Evolutionary conservation across 37 sponge, comb jelly and placozoan species (phyloP).

Genomic region (Spongia lamella): DNA sequence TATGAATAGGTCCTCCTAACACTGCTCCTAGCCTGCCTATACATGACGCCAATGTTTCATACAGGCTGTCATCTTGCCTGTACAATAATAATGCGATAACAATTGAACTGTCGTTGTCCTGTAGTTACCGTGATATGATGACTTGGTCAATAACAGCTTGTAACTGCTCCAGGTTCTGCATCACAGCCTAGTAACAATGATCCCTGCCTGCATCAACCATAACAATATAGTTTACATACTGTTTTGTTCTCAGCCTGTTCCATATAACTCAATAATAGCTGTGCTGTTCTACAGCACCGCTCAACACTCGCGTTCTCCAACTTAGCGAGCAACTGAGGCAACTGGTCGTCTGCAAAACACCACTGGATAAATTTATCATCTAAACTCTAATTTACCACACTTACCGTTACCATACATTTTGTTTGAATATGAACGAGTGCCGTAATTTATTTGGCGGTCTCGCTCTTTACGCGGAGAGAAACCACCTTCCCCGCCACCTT

Average conservation of each 20-base stretch:
- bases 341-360: constrained; percentile 44
- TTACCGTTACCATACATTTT: too few species aligned
- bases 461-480: not conserved
- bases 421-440: not conserved
- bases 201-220: not conserved
- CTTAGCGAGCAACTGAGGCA: constrained; percentile 51
- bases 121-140: not conserved
- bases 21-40: too few species aligned
- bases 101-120: not conserved
- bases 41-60: too few species aligned
- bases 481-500: not conserved
- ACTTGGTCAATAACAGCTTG: too few species aligned
- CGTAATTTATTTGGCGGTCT: not conserved
- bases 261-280: constrained; percentile 48
- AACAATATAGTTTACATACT: not conserved
- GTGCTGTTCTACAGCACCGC: constrained; percentile 37
- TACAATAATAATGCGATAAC: constrained; percentile 4
- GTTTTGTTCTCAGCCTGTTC: constrained; percentile 32
- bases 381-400: not conserved
- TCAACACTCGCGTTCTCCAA: constrained; percentile 64
- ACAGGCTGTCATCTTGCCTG: constrained; percentile 17
- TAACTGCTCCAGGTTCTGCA: too few species aligned
- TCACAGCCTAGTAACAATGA: not conserved
- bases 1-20: too few species aligned
- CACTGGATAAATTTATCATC: not conserved